phyloP scores from a whole-genome alignment of 2,888 invertebrate genomes.

The Barypeithes pellucidus region DNA sequence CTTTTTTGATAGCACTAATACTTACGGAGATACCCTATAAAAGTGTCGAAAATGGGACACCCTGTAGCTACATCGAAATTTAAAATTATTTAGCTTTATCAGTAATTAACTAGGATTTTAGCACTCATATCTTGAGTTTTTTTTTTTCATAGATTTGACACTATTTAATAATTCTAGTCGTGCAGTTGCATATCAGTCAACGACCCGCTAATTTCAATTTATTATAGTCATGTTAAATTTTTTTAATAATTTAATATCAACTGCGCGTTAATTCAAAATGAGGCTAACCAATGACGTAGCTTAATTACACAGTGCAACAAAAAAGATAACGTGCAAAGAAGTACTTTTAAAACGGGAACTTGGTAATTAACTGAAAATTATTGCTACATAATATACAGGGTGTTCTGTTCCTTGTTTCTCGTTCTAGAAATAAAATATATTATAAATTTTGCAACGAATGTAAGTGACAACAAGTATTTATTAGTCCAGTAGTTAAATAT shows the following conservation, averaged over 20 bases:
- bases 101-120: not conserved
- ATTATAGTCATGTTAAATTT: conserved; percentile 14
- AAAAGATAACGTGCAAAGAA: not conserved
- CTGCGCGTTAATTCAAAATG: conserved; percentile 6
- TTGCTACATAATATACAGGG: no score
- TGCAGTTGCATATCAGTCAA: conserved; percentile 34
- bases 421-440: no score
- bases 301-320: not conserved
- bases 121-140: not conserved
- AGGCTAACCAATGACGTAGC: conserved; percentile 6
- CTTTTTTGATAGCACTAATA: no score
- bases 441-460: no score
- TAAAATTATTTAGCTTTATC: not conserved
- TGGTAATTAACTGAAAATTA: no score
- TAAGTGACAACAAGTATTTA: no score
- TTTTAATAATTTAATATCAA: conserved; percentile 2
- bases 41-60: no score
- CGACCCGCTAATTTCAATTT: conserved; percentile 28
- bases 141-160: conserved; percentile 20
- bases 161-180: conserved; percentile 20
- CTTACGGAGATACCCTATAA: no score
- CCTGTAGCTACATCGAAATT: not conserved
- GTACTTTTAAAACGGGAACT: no score
- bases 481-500: no score
- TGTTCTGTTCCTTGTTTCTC: no score